Conservation (phyloP, 2,113 vertebrate species). For the Shinisaurus crocodilurus region DNA sequence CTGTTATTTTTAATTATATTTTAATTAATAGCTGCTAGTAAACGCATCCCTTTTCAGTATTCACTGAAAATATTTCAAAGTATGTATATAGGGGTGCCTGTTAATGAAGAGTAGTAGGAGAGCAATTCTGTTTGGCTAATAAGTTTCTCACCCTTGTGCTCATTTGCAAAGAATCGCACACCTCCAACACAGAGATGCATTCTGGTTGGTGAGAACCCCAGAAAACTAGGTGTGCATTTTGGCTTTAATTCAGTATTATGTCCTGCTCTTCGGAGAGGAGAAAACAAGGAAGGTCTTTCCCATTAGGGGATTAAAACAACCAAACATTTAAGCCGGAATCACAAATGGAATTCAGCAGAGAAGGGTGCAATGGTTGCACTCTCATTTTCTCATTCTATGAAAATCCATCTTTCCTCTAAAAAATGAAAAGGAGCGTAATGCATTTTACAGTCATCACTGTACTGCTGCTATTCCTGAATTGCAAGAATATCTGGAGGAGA, state of each 20-base stretch:
- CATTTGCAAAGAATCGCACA: constrained; percentile 65
- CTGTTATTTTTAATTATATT: neutral
- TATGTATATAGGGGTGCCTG: neutral
- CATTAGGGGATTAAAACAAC: constrained; percentile 52
- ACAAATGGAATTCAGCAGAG: constrained; percentile 12
- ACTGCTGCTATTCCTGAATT: constrained; percentile 58
- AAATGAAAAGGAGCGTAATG: constrained; percentile 47
- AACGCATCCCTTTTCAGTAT: neutral
- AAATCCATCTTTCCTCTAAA: constrained; percentile 53
- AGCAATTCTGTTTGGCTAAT: constrained; percentile 47
- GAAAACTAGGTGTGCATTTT: constrained; percentile 67
- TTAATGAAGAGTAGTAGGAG: constrained; percentile 16
- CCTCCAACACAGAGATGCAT: constrained; percentile 60
- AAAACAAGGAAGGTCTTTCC: constrained; percentile 32
- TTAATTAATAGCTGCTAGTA: neutral
- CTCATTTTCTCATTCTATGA: constrained; percentile 35
- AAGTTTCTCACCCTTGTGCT: constrained; percentile 44
- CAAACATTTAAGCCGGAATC: constrained; percentile 43
- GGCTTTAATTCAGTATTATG: constrained; percentile 62
- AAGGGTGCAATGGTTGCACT: constrained; percentile 7
- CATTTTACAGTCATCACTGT: constrained; percentile 48
- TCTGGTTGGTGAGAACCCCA: constrained; percentile 69
- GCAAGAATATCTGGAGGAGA: constrained; percentile 35
- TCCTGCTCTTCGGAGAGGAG: constrained; percentile 56
- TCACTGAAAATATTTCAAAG: constrained; percentile 20